Evolutionary conservation across 2,113 vertebrate genomes (phyloP), one percentile per base, ranked within the genome.

Genomic region (Esox niger): DNA sequence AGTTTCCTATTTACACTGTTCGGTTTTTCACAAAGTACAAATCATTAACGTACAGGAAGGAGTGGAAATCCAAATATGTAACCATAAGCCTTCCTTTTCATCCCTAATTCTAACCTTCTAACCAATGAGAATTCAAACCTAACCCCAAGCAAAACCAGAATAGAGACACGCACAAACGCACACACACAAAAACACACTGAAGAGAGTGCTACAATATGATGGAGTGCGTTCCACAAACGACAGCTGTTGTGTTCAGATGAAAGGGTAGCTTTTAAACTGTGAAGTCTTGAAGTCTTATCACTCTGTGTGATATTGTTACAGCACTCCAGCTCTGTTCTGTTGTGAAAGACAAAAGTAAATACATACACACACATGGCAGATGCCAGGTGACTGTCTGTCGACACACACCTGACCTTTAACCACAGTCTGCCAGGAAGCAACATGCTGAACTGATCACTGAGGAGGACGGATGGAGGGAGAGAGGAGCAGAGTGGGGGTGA

Each of bases 311-410:
- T 58, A 17, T 64, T 76, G 68, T 69, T n/a, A 62, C 33, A 38
- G 77, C 74, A 77, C 75, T 68, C 66, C 62, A 69, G 62, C 20
- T 69, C 71, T 73, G 62, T 46, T 64, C 70, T 54, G 54, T 66
- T 9, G 8, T 31, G 61, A 49, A 20, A 49, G n/a, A n/a, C n/a
- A 20, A 49, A 15, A 21, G 47, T 21, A 49, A 49, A 21, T 25
- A 56, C 21, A 56, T 7, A 25, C 54, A 25, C 54, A 21, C 54
- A 56, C 7, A 56, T 25, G 13, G 23, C 9, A 7, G 3, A 25
- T 77, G 79, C 84, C 68, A 75, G 78, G 79, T 82, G 83, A 77
- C 70, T 62, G 80, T 72, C 58, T 56, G 76, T 68, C 54, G 73
- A 69, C 62, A 74, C 61, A 73, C 56, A 66, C 70, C 73, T 78